These are phyloP conservation scores for Dasysyrphus tricinctus DNA, from an alignment of 2,888 invertebrate species.

Conservation along the genomic window DNA sequence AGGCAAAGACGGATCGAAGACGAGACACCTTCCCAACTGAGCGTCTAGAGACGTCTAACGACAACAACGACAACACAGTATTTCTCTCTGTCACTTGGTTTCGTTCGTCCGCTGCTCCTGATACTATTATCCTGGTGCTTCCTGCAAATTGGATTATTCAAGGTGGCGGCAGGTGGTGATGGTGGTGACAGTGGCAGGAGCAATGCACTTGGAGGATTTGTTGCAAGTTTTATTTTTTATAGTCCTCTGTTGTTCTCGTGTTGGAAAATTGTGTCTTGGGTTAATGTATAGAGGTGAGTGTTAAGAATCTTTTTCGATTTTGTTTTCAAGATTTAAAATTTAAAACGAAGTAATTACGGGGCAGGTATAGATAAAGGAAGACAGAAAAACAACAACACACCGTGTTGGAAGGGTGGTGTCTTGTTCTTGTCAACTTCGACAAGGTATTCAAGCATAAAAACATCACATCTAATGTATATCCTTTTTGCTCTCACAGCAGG, in stretches of 20 bases:
- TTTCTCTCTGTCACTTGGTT: conserved; percentile 38
- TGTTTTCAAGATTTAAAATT: conserved; percentile 60
- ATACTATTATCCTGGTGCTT: conserved; percentile 61
- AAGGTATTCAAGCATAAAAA: neutral
- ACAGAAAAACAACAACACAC: neutral
- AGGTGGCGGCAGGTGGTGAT: conserved; percentile 33
- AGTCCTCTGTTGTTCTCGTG: conserved; percentile 14
- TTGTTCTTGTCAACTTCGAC: neutral
- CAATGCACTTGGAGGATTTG: conserved; percentile 43
- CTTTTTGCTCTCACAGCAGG: conserved; percentile 18
- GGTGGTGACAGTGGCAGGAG: conserved; percentile 8
- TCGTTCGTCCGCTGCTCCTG: conserved; percentile 34
- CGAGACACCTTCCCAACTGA: conserved; percentile 31
- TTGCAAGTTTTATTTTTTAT: conserved; percentile 41
- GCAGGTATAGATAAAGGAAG: too few species aligned
- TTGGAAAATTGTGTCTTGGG: conserved; percentile 24
- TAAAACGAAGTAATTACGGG: conserved; percentile 61
- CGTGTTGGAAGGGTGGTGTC: neutral
- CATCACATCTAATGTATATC: neutral
- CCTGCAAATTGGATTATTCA: conserved; percentile 74
- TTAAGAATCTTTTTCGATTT: conserved; percentile 49
- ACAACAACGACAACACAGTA: neutral
- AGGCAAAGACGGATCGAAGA: conserved; percentile 44
- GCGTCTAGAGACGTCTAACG: neutral
- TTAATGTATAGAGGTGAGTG: neutral